phyloP scores from a whole-genome alignment of 2,888 invertebrate genomes.

The Eledone cirrhosa region DNA sequence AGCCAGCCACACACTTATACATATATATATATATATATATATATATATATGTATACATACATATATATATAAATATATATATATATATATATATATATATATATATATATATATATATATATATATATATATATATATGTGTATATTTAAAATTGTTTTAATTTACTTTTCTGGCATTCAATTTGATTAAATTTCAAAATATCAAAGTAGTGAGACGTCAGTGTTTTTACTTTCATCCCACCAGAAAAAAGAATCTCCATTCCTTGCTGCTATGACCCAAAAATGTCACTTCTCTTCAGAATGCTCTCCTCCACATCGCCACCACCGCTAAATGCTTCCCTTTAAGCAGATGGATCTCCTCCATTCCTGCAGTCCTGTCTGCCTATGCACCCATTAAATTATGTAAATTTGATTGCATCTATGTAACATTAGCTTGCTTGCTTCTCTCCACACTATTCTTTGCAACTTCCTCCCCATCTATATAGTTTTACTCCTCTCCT shows the following conservation, averaged over 20 bases:
- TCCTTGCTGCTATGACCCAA: constrained; percentile 14
- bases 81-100: no score
- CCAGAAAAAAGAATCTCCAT: neutral
- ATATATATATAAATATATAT: no score
- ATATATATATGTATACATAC: neutral
- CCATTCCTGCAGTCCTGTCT: neutral
- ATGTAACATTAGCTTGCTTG: neutral
- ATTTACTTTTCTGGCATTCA: neutral
- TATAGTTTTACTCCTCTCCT: no score
- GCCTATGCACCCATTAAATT: constrained; percentile 4
- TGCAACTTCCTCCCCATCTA: neutral
- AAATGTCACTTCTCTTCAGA: constrained; percentile 14
- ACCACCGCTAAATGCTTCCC: neutral
- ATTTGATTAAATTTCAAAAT: constrained; percentile 16
- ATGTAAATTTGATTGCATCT: constrained; percentile 22
- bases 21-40: neutral
- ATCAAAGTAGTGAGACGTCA: neutral
- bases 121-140: neutral
- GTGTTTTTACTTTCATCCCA: constrained; percentile 11
- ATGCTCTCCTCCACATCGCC: neutral
- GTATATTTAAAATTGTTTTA: neutral
- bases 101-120: neutral
- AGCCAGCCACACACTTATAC: neutral
- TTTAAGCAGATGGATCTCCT: neutral
- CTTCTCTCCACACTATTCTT: neutral